Percentiles rank a stretch among this genome's conserved stretches.
Evolutionary conservation across 2,113 vertebrate genomes (phyloP).

Genomic region (Rhea americana): DNA sequence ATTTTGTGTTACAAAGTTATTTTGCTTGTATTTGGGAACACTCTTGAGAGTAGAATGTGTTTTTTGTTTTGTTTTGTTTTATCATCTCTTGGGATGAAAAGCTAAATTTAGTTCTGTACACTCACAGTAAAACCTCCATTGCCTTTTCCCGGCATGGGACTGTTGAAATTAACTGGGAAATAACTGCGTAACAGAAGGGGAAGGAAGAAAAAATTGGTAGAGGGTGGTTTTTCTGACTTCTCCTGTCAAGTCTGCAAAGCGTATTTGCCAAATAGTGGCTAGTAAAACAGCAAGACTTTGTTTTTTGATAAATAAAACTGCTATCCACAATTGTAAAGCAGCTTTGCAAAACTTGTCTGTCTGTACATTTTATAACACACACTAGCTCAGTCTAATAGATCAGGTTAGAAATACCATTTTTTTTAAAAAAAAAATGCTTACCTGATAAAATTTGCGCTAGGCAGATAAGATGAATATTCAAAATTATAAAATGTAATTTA

Average conservation of each 20-base stretch:
- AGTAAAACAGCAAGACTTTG: background rate
- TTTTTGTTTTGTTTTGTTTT: background rate
- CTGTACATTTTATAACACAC: background rate
- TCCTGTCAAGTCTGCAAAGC: background rate
- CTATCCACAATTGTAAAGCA: background rate
- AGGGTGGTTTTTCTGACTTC: conserved; percentile 17
- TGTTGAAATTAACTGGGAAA: background rate
- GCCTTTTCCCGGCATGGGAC: background rate
- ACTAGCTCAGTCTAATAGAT: background rate
- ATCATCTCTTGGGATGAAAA: background rate
- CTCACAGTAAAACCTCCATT: background rate
- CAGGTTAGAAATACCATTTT: background rate
- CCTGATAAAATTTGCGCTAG: conserved; percentile 8
- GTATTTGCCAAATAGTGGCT: background rate
- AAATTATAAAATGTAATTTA: background rate
- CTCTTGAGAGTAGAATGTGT: background rate
- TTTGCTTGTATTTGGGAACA: background rate
- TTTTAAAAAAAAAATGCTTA: background rate
- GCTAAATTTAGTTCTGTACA: background rate
- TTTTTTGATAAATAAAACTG: background rate
- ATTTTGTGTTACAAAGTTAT: background rate
- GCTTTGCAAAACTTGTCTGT: background rate
- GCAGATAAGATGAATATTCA: background rate
- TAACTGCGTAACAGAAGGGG: background rate
- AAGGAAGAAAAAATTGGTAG: background rate